phyloP scores from a whole-genome alignment of 2,113 vertebrate genomes.

The Strix aluco region DNA sequence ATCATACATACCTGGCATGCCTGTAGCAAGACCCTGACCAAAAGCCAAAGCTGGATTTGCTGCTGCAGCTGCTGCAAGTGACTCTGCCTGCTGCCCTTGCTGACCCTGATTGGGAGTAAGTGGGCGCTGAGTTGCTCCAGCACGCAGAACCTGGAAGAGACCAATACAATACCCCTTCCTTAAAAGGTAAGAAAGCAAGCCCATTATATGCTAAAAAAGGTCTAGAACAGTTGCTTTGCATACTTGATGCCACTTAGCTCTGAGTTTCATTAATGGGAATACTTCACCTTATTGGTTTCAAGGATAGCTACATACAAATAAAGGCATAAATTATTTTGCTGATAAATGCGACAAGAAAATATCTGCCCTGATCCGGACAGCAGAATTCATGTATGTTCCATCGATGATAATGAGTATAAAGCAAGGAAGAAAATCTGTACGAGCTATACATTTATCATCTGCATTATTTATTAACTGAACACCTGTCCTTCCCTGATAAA shows the following conservation, averaged over 20 bases:
- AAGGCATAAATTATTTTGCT: not conserved
- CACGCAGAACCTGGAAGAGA: conserved; percentile 87
- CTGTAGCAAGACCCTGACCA: conserved; percentile 86
- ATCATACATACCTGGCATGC: conserved; percentile 87
- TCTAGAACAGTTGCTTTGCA: not conserved
- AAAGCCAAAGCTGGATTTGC: conserved; percentile 94
- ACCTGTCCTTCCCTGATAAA: not conserved
- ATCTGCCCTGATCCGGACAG: not conserved
- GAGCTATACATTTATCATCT: not conserved
- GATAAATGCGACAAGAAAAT: not conserved
- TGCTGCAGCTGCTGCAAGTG: conserved; percentile 87
- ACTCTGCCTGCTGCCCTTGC: conserved; percentile 93
- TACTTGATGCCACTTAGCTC: not conserved
- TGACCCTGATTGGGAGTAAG: conserved; percentile 93
- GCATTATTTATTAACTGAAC: not conserved
- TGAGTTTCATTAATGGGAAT: not conserved
- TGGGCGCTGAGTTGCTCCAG: conserved; percentile 90
- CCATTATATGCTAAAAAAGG: not conserved
- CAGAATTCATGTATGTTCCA: not conserved
- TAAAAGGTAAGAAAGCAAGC: conserved; percentile 6
- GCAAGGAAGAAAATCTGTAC: not conserved
- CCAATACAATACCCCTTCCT: not conserved
- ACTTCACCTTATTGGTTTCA: not conserved
- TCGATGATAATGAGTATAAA: not conserved
- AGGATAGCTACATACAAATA: not conserved